Evolutionary conservation across 1,140 invertebrate genomes (phyloP), one percentile per base, ranked within the genome.

Genomic region (Pseudachorutes palmiensis): DNA sequence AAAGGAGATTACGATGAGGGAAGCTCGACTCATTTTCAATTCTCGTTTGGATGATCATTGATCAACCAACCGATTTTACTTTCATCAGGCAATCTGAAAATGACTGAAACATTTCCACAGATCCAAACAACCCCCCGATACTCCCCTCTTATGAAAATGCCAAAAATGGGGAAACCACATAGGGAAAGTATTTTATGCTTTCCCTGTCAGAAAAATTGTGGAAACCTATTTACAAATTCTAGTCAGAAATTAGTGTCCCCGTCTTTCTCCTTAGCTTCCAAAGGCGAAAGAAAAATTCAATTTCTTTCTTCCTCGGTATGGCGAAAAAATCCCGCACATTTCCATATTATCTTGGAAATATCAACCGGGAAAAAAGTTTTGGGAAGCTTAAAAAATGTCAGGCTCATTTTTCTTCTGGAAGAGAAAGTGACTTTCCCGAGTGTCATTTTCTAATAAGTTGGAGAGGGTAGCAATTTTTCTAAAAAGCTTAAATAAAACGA

Each of bases 371-470:
- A 55, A 55, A 55, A 55, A 55, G 9, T 55, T 55, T 14, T 55
- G 24, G 24, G 51, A 22, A 55, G 51, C 51, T 55, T 55, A 55
- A 55, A 41, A 55, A 55, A 55, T 55, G 51, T 55, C 12, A 55
- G 51, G 51, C 12, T 55, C 51, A 55, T 55, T 55, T 55, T 55
- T 55, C 51, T 55, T 55, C 9, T 9, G 24, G 24, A 45, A 45
- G 36, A 5, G 51, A 24, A 24, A 55, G 51, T 5, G 12, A 16
- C n/a, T 55, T 55, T 55, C 24, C 12, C 5, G 51, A 55, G 51
- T 55, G 51, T 55, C 51, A 55, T 55, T 55, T 55, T 55, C 51
- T 55, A 55, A 55, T 55, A 55, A 55, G 51, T 55, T 5, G 12
- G 14, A 24, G 24, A 55, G 36, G 9, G n/a, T n/a, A n/a, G 51